Evolutionary conservation across 2,888 invertebrate genomes (phyloP).

Genomic region (Ochropleura leucogaster): DNA sequence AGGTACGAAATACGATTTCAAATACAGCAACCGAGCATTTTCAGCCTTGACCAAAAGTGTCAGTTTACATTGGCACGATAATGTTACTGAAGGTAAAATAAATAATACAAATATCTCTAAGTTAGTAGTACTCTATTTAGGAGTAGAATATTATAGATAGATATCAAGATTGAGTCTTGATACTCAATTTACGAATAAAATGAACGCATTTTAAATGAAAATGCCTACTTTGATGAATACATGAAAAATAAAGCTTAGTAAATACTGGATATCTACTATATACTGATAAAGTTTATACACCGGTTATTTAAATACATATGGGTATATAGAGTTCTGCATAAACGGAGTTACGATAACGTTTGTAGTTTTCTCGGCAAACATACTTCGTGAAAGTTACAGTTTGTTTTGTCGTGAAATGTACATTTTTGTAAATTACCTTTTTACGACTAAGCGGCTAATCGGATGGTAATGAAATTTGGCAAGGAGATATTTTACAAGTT

Average conservation of each 20-base stretch:
- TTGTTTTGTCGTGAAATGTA: no score
- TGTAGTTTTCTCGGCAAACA: neutral
- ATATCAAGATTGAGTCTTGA: neutral
- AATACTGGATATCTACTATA: neutral
- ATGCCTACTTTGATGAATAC: neutral
- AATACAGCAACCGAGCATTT: constrained; percentile 7
- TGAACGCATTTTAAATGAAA: neutral
- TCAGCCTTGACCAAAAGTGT: constrained; percentile 46
- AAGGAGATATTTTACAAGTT: no score
- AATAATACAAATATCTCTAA: neutral
- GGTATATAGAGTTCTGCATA: neutral
- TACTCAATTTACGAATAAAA: no score
- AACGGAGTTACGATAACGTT: neutral
- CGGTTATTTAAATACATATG: neutral
- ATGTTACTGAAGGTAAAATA: constrained; percentile 38
- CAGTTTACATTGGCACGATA: constrained; percentile 45
- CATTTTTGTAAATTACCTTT: no score
- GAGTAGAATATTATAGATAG: no score
- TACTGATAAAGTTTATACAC: neutral
- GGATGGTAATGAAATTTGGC: no score
- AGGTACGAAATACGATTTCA: constrained; percentile 17
- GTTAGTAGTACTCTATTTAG: neutral
- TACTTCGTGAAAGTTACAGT: no score
- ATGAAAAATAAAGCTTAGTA: neutral
- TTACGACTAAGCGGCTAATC: no score